Evolutionary conservation across 2,888 invertebrate species (phyloP), one percentile per base, ranked within the genome.

Genomic region (Bursaphelenchus okinawaensis): DNA sequence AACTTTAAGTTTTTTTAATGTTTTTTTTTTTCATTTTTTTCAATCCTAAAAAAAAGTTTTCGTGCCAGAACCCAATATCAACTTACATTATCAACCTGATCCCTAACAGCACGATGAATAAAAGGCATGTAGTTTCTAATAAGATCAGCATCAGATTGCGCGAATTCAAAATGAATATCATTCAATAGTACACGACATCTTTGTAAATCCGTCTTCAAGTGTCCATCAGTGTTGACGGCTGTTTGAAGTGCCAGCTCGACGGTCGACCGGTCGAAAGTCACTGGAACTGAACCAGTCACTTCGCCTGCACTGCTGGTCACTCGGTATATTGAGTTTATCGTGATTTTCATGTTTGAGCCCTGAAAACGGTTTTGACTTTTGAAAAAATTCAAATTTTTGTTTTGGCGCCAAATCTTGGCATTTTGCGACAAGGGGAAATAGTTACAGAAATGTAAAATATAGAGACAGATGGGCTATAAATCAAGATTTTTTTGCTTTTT

Each of bases 161-260:
- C 63, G 64, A 79, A 79, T n/a, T 73, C 75, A 4, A 79, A 66
- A 51, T 72, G 72, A 8, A 80, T 65, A 55, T 75, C 69, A 40
- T 62, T 59, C 51, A 73, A 24, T 7, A 28, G 22, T 16, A 69
- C 72, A n/a, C 54, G 28, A 20, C 69, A 69, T 31, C 62, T 27
- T 22, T 51, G 26, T 22, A 78, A 58, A 56, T 81, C 80, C 0
- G 80, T 80, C 66, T 81, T 80, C 58, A 80, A 68, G 64, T 80
- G 80, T 0, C 80, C 80, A 63, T 80, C 80, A 7, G 71, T 60
- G 65, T 80, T 80, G n/a, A 80, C 75, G 19, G 71, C 75, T 1
- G 80, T 75, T 69, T 71, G 74, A 12, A 80, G 66, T 12, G 72
- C 68, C 51, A 80, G 68, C 64, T 80, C 79, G 7, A 80, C 73